Evolutionary conservation across 2,113 vertebrate genomes (phyloP).

Genomic region (Deroptyus accipitrinus): DNA sequence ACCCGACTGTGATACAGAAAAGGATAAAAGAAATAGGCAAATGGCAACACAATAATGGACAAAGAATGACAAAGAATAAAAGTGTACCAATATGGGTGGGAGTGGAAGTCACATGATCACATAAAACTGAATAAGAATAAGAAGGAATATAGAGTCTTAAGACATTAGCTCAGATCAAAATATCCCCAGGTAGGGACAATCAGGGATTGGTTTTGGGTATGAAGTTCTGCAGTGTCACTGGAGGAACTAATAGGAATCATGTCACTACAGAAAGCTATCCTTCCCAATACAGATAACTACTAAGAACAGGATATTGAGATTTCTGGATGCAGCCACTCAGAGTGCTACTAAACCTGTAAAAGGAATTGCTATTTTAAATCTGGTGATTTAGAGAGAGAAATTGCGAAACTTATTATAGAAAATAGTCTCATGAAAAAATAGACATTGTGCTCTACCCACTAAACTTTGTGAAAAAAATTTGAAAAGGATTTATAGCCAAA

Average conservation of each 20-base stretch:
- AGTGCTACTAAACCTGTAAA: not conserved
- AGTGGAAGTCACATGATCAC: not conserved
- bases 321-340: not conserved
- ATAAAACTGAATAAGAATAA: not conserved
- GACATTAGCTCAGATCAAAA: not conserved
- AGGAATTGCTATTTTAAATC: not conserved
- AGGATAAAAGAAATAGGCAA: not conserved
- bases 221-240: not conserved
- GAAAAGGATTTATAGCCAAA: not conserved
- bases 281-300: not conserved
- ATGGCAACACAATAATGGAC: not conserved
- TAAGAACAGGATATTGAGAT: not conserved
- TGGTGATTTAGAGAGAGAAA: not conserved
- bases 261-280: not conserved
- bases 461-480: not conserved
- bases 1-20: not conserved
- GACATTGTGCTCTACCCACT: not conserved
- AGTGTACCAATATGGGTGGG: accelerated
- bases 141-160: not conserved
- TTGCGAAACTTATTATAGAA: not conserved
- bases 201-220: not conserved
- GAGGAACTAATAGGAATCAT: not conserved
- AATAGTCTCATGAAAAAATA: not conserved
- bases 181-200: not conserved
- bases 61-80: not conserved